Percentiles rank a stretch among this genome's conserved stretches.
Evolutionary conservation across 2,113 vertebrate species (phyloP).

Genomic region (Cettia cetti): DNA sequence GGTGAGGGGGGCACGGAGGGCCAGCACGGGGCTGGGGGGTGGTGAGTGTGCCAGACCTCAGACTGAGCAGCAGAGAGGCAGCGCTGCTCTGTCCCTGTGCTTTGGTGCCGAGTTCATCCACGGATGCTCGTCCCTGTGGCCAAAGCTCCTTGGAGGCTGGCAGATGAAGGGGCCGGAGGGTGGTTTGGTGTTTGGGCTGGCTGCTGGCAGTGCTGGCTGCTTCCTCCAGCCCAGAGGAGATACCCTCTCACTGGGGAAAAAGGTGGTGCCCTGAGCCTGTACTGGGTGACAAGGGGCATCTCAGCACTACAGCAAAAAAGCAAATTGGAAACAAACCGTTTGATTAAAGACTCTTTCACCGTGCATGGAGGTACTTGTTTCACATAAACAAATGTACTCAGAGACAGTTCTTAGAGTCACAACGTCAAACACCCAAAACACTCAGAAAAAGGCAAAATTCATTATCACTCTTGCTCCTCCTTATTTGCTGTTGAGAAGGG

Average conservation of each 20-base stretch:
- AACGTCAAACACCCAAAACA: neutral
- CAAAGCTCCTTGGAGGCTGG: neutral
- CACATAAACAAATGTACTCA: neutral
- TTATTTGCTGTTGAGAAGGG: neutral
- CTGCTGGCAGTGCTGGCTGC: neutral
- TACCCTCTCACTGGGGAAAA: accelerated
- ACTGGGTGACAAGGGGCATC: neutral
- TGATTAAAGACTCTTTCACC: neutral
- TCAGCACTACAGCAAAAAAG: neutral
- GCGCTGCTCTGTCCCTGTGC: neutral
- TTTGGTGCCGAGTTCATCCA: accelerated
- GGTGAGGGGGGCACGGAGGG: neutral
- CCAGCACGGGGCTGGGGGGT: neutral
- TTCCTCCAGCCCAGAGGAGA: neutral
- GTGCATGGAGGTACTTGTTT: neutral
- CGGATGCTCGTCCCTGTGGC: neutral
- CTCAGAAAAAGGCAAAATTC: neutral
- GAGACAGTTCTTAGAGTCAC: neutral
- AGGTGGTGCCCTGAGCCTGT: neutral
- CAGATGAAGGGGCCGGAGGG: neutral
- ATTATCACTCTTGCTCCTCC: neutral
- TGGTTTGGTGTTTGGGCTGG: accelerated
- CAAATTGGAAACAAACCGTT: neutral
- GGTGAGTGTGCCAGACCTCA: neutral
- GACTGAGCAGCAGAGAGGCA: conserved; percentile 25